A percentile compares a stretch with the other conserved stretches of the same genome.
Conservation (phyloP, 2,113 vertebrate species). For the Gobio gobio region DNA sequence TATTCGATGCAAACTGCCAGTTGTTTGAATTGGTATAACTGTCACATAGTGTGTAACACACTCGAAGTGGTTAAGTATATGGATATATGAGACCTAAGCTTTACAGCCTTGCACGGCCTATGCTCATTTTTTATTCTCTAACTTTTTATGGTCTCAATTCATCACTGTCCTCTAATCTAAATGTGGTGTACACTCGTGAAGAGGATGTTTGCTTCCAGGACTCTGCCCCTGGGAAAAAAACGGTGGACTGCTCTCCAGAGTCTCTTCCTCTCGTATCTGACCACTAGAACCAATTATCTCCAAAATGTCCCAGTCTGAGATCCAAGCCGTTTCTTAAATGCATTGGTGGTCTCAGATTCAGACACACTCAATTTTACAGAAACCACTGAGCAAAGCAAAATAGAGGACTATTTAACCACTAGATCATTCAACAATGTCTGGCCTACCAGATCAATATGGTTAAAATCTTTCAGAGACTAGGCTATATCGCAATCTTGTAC, state of each 20-base stretch:
- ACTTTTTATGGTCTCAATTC: conserved; percentile 46
- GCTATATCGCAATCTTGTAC: not conserved
- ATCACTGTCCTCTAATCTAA: conserved; percentile 41
- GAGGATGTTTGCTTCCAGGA: conserved; percentile 18
- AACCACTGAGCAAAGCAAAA: not conserved
- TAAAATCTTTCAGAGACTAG: not conserved
- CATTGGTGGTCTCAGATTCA: conserved; percentile 26
- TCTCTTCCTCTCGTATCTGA: conserved; percentile 32
- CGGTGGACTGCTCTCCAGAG: conserved; percentile 7
- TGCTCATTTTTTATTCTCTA: conserved; percentile 33
- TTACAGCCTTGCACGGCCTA: not conserved
- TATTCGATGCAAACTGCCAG: not conserved
- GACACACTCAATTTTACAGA: not conserved
- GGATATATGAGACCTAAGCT: not conserved
- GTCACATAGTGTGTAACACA: conserved; percentile 9
- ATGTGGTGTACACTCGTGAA: conserved; percentile 43
- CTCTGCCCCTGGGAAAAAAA: not conserved
- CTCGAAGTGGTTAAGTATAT: conserved; percentile 5
- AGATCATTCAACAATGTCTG: conserved; percentile 28
- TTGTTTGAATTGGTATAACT: conserved; percentile 6
- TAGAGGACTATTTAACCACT: not conserved
- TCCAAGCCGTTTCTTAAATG: not conserved
- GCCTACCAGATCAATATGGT: not conserved
- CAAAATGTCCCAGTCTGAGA: conserved; percentile 20
- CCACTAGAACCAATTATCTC: conserved; percentile 37